A percentile compares a stretch with the other conserved stretches of the same genome.
Evolutionary conservation across 1,140 invertebrate species (phyloP).

Genomic region (Brachionus koreanus): DNA sequence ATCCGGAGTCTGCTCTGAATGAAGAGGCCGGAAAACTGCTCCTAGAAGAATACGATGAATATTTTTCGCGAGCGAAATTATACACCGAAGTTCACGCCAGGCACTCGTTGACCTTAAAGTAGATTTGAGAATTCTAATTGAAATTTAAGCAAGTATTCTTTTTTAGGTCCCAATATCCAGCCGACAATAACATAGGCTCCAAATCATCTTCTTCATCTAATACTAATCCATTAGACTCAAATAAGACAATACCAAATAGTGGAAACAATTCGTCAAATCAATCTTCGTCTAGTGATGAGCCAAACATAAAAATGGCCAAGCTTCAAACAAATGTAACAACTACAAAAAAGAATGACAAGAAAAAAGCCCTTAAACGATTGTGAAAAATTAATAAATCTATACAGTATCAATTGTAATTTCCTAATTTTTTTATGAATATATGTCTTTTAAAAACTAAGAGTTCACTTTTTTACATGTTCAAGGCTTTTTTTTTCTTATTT

Average conservation of each 20-base stretch:
- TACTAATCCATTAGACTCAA: conserved; percentile 37
- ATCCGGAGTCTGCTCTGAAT: conserved; percentile 87
- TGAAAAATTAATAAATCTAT: conserved; percentile 22
- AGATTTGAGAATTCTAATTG: not conserved
- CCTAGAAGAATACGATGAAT: conserved; percentile 84
- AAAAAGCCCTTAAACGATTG: conserved; percentile 39
- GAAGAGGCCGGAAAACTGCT: conserved; percentile 87
- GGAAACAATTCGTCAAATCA: conserved; percentile 17
- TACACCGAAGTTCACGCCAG: conserved; percentile 87
- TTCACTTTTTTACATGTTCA: conserved; percentile 9
- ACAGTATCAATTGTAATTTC: conserved; percentile 13
- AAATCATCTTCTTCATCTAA: conserved; percentile 27
- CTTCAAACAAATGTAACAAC: conserved; percentile 20
- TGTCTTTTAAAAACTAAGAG: conserved; percentile 1
- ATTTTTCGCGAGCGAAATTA: conserved; percentile 80
- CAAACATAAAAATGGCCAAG: conserved; percentile 41
- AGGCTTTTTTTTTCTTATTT: not conserved
- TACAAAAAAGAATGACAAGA: conserved; percentile 41
- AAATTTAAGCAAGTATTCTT: not conserved
- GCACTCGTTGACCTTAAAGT: conserved; percentile 59
- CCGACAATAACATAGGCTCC: conserved; percentile 43
- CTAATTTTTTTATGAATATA: not conserved
- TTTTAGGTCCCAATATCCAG: conserved; percentile 45
- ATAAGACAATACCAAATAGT: conserved; percentile 32
- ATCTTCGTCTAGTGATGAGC: conserved; percentile 30